Conservation (phyloP, 2,797 vertebrate genomes). For the Sciurus vulgaris region DNA sequence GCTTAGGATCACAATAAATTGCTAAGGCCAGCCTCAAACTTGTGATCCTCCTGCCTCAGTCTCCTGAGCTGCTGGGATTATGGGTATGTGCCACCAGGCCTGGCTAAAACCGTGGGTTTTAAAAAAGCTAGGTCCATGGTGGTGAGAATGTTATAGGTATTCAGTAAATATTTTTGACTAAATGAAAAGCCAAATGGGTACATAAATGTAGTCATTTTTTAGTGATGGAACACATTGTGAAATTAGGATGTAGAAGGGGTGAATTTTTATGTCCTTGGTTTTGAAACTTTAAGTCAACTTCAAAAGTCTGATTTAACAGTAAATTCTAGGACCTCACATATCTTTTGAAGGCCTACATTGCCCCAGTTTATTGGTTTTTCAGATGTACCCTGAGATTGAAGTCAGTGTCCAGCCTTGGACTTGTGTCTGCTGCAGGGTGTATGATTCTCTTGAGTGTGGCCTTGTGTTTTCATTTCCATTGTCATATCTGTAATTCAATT, state of each 20-base stretch:
- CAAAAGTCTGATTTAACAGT: slow-evolving; percentile 15
- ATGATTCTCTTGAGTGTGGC: not conserved
- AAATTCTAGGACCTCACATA: not conserved
- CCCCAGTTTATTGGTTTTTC: not conserved
- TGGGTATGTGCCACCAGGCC: not conserved
- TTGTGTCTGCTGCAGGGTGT: not conserved
- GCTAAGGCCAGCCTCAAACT: no score
- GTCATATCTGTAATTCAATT: not conserved
- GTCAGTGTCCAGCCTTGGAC: not conserved
- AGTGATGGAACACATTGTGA: not conserved
- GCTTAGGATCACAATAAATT: no score
- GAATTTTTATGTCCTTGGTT: slow-evolving; percentile 42
- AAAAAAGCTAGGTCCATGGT: not conserved
- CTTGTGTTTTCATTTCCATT: slow-evolving; percentile 17
- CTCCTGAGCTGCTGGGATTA: no score
- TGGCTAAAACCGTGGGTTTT: not conserved
- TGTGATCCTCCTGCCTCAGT: no score
- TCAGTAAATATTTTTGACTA: slow-evolving; percentile 28
- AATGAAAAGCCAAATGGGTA: slow-evolving; percentile 41
- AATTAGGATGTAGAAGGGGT: not conserved
- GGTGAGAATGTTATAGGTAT: not conserved
- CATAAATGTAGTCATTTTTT: not conserved
- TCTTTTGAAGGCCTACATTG: not conserved
- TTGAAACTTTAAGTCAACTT: slow-evolving; percentile 50
- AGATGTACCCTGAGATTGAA: not conserved